These are phyloP conservation scores for Epinephelus awoara DNA, from an alignment of 2,797 vertebrate genomes.

Conservation along the genomic window DNA sequence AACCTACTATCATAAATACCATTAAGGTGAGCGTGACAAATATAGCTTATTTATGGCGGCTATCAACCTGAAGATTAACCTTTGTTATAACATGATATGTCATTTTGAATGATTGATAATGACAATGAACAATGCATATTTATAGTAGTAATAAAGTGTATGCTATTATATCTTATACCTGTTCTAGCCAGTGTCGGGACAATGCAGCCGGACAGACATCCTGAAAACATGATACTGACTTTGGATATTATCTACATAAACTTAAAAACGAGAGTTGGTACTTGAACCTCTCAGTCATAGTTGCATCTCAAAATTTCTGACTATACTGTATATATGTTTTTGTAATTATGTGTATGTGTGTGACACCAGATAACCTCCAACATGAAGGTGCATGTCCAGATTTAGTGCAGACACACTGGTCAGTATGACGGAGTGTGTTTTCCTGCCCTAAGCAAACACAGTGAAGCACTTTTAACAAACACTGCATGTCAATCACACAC, in stretches of 20 bases:
- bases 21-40: slow-evolving; percentile 20
- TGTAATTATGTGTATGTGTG: background rate
- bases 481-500: slow-evolving; percentile 60
- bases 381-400: slow-evolving; percentile 43
- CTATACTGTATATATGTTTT: background rate
- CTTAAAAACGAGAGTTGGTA: background rate
- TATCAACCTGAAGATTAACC: background rate
- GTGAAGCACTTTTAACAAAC: slow-evolving; percentile 47
- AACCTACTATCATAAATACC: slow-evolving; percentile 43
- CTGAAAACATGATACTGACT: background rate
- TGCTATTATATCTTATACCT: background rate
- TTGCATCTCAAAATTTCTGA: background rate
- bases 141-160: background rate
- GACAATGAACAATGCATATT: background rate
- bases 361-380: slow-evolving; percentile 23
- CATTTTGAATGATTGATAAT: background rate
- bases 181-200: background rate
- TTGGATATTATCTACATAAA: background rate
- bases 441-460: slow-evolving; percentile 55
- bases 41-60: background rate
- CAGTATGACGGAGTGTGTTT: slow-evolving; percentile 45
- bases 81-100: background rate
- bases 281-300: background rate
- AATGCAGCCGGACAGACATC: background rate
- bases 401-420: slow-evolving; percentile 43